Percentiles rank a stretch among this genome's conserved stretches.
Evolutionary conservation across 2,113 vertebrate species (phyloP).

Genomic region (Pelusios castaneus): DNA sequence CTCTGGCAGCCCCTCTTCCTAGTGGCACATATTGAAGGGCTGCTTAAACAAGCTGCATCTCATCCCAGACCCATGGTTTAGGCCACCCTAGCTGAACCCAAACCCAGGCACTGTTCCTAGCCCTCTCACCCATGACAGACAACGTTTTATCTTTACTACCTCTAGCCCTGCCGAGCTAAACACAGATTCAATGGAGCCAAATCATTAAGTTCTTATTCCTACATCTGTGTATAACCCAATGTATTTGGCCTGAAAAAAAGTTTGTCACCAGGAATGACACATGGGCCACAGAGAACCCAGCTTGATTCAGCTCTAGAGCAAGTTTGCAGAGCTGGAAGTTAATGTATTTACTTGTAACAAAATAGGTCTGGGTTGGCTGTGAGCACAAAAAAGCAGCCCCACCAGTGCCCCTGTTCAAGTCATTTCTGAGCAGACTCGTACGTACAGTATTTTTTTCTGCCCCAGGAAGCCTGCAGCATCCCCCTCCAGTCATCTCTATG

Average conservation of each 20-base stretch:
- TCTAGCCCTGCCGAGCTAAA: neutral
- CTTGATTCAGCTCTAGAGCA: neutral
- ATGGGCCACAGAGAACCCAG: neutral
- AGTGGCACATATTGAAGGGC: fast-evolving
- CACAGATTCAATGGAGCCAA: neutral
- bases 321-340: neutral
- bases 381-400: neutral
- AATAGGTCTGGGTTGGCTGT: neutral
- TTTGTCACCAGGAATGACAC: neutral
- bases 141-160: neutral
- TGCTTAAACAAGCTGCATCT: fast-evolving
- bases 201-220: neutral
- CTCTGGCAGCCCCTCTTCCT: neutral
- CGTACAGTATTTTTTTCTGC: neutral
- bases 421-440: neutral
- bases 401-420: neutral
- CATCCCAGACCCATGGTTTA: neutral
- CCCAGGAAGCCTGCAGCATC: neutral
- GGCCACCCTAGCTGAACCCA: neutral
- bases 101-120: neutral
- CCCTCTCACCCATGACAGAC: neutral
- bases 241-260: neutral
- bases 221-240: neutral
- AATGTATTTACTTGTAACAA: neutral
- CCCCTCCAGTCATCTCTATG: neutral